Conservation (phyloP, 35 echinoderm and acorn worm species). For the Chiridota heheva region DNA sequence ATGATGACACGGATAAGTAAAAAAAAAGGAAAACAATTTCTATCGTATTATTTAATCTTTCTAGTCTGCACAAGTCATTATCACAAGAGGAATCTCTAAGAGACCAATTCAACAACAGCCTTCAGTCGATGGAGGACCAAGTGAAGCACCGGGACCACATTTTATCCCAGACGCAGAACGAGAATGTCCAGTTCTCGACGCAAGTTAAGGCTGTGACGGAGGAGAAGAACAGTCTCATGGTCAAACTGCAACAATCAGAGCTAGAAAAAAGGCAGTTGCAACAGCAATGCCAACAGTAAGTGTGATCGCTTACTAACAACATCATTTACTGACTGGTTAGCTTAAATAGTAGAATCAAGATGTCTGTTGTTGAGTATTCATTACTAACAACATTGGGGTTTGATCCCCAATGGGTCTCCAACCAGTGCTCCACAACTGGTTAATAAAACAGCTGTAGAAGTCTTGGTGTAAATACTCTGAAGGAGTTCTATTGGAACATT, state of each 20-base stretch:
- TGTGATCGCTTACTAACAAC: not conserved
- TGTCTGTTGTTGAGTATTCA: no score
- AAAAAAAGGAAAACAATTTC: no score
- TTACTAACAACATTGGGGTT: no score
- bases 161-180: slow-evolving; percentile 70
- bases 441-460: no score
- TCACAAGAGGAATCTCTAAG: slow-evolving; percentile 82
- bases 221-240: slow-evolving; percentile 71
- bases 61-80: slow-evolving; percentile 92
- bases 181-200: slow-evolving; percentile 59
- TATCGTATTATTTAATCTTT: not conserved
- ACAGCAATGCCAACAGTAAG: slow-evolving; percentile 70
- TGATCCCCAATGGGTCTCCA: no score
- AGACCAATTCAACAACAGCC: slow-evolving; percentile 93
- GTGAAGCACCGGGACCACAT: slow-evolving; percentile 71
- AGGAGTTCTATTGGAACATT: no score
- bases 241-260: slow-evolving; percentile 58
- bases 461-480: no score
- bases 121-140: slow-evolving; percentile 83
- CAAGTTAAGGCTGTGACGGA: slow-evolving; percentile 62
- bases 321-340: not conserved
- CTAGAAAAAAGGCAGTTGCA: slow-evolving; percentile 50
- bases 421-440: no score
- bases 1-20: no score
- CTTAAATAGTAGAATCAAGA: no score